Conservation (phyloP, 2,888 invertebrate genomes). For the Timema cristinae region DNA sequence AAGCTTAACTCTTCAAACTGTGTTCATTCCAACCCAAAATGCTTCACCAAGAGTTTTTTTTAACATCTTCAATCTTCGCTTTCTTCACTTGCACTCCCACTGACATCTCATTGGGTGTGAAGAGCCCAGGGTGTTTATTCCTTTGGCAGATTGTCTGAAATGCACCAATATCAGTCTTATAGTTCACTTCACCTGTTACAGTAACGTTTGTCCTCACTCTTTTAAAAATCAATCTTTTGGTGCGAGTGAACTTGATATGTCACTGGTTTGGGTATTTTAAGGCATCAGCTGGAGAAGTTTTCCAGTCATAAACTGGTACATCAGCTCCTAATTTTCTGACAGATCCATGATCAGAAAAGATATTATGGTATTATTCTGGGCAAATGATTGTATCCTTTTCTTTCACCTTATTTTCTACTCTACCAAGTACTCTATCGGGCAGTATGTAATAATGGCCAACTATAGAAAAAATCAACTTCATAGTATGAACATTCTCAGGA, state of each 20-base stretch:
- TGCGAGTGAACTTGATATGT: slow-evolving; percentile 4
- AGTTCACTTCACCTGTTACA: too few species aligned
- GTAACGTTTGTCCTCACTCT: background rate
- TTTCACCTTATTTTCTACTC: background rate
- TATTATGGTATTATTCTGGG: background rate
- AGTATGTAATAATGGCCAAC: background rate
- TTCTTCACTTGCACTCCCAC: too few species aligned
- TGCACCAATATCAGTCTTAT: too few species aligned
- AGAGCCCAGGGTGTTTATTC: too few species aligned
- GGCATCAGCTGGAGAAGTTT: background rate
- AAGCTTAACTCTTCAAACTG: too few species aligned
- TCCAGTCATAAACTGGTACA: background rate
- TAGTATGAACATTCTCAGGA: background rate
- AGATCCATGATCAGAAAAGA: background rate
- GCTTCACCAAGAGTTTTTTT: too few species aligned
- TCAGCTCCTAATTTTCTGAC: background rate
- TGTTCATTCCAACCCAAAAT: too few species aligned
- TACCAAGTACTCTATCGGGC: background rate
- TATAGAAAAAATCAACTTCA: background rate
- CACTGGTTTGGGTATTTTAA: background rate
- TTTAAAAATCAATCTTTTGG: background rate
- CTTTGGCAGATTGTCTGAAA: too few species aligned
- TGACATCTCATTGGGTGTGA: too few species aligned
- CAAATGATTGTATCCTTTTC: background rate
- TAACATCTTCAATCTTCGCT: too few species aligned